These are phyloP conservation scores for Sisor rabdophorus DNA, from an alignment of 2,113 vertebrate genomes.

Conservation along the genomic window DNA sequence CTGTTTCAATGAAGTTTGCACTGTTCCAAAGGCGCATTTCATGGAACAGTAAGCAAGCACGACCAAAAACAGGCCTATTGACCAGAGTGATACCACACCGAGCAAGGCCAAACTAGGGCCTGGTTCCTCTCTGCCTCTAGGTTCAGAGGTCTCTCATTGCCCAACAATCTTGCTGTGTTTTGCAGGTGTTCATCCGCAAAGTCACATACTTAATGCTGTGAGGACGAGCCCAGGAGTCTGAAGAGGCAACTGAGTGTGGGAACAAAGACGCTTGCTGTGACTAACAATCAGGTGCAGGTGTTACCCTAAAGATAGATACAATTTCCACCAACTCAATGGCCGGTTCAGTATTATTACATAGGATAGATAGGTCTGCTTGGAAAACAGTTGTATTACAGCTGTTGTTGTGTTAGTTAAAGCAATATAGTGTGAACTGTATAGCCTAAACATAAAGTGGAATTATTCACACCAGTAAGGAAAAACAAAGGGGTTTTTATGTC, in stretches of 20 bases:
- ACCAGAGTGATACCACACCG: slow-evolving; percentile 73
- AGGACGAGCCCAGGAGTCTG: slow-evolving; percentile 44
- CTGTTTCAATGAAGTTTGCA: slow-evolving; percentile 71
- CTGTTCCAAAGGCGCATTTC: slow-evolving; percentile 77
- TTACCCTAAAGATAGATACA: slow-evolving; percentile 7
- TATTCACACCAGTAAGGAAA: background rate
- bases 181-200: slow-evolving; percentile 64
- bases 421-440: background rate
- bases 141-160: slow-evolving; percentile 66
- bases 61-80: slow-evolving; percentile 75
- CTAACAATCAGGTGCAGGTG: slow-evolving; percentile 32
- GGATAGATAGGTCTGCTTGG: background rate
- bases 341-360: background rate
- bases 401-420: background rate
- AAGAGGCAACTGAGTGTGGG: slow-evolving; percentile 66
- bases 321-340: slow-evolving; percentile 6
- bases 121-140: slow-evolving; percentile 51
- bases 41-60: slow-evolving; percentile 82
- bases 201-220: slow-evolving; percentile 55
- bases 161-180: slow-evolving; percentile 58
- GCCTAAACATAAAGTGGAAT: background rate
- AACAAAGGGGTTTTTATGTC: slow-evolving; percentile 11
- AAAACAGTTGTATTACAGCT: background rate
- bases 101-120: slow-evolving; percentile 60
- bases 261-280: slow-evolving; percentile 54